Evolutionary conservation across 2,888 invertebrate genomes (phyloP).

Genomic region (Athetis lepigone): DNA sequence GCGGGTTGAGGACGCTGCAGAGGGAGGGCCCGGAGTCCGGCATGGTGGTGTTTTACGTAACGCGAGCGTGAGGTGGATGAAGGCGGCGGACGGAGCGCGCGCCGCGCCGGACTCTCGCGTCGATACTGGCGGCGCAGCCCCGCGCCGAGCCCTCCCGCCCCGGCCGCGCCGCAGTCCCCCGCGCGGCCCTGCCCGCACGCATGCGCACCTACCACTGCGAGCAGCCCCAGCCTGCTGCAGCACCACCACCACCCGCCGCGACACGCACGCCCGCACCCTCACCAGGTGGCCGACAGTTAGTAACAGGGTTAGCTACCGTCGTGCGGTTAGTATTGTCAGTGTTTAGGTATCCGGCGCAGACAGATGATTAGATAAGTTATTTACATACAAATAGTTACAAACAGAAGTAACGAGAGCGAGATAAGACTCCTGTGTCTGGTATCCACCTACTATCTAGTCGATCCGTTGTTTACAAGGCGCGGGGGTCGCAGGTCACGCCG

Average conservation of each 20-base stretch:
- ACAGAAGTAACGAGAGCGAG: conserved; percentile 42
- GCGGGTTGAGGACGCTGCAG: conserved; percentile 87
- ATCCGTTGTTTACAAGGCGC: conserved; percentile 41
- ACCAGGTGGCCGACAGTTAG: conserved; percentile 39
- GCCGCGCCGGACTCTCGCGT: conserved; percentile 90
- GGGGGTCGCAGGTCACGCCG: conserved; percentile 30
- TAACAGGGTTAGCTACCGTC: conserved; percentile 32
- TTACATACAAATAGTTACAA: conserved; percentile 36
- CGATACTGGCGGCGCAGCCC: conserved; percentile 87
- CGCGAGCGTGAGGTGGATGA: conserved; percentile 71
- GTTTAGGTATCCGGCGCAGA: conserved; percentile 17
- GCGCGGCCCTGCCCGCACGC: conserved; percentile 59
- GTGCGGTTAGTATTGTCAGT: conserved; percentile 51
- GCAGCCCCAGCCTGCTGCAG: conserved; percentile 54
- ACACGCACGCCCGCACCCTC: conserved; percentile 40
- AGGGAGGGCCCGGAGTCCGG: conserved; percentile 87
- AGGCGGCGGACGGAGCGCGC: conserved; percentile 86
- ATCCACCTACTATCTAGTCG: conserved; percentile 23
- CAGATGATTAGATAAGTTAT: conserved; percentile 32
- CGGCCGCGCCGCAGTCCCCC: conserved; percentile 61
- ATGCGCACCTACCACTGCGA: conserved; percentile 50
- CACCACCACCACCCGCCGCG: conserved; percentile 47
- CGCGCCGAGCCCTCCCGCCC: conserved; percentile 71
- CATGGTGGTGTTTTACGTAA: conserved; percentile 89
- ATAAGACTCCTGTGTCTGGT: conserved; percentile 51